phyloP scores from a whole-genome alignment of 2,797 vertebrate genomes.

The Spinibarbus caldwelli region DNA sequence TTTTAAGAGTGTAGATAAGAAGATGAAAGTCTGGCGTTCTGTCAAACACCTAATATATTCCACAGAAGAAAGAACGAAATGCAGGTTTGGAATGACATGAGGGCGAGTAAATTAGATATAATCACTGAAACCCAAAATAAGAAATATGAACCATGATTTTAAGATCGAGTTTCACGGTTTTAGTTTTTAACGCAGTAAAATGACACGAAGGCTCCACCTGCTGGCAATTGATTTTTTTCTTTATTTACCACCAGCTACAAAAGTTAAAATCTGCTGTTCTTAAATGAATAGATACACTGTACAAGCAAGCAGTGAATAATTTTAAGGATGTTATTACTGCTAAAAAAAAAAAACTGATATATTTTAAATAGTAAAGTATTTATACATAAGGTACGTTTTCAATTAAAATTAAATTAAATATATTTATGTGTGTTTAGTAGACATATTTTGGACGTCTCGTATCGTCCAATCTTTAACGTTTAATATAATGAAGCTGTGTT shows the following conservation, averaged over 20 bases:
- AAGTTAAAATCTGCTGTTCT: neutral
- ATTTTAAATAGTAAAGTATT: neutral
- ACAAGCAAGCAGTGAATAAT: neutral
- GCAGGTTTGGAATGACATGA: too few relatives aligned
- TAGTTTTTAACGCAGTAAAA: too few relatives aligned
- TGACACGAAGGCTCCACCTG: slow-evolving; percentile 37
- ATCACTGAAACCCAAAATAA: neutral
- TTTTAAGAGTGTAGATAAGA: too few relatives aligned
- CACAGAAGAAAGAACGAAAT: neutral
- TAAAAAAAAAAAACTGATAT: too few relatives aligned
- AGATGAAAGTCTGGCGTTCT: neutral
- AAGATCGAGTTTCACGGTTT: neutral
- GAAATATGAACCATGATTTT: neutral
- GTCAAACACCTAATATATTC: too few relatives aligned
- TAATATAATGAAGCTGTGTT: neutral
- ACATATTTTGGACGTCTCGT: too few relatives aligned
- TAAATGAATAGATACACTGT: neutral
- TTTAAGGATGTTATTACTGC: too few relatives aligned
- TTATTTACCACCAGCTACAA: neutral
- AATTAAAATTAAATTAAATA: neutral
- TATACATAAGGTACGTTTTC: neutral
- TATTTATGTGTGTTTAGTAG: too few relatives aligned
- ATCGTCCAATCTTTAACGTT: too few relatives aligned
- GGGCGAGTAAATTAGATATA: neutral
- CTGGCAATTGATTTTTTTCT: neutral